phyloP scores from a whole-genome alignment of 2,888 invertebrate species.

The Raillietiella orientalis region DNA sequence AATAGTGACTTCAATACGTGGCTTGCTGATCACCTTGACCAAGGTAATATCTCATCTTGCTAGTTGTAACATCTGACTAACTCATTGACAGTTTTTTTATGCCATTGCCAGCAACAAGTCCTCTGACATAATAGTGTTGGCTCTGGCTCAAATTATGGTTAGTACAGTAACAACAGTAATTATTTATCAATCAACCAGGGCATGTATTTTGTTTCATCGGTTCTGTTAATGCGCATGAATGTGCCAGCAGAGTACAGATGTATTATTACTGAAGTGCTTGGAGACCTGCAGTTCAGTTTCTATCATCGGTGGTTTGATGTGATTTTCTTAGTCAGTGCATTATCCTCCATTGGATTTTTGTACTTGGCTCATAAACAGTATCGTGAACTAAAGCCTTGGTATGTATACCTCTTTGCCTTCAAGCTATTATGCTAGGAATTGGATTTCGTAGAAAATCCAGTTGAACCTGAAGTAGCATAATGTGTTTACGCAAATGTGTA shows the following conservation, averaged over 20 bases:
- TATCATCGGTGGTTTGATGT: constrained; percentile 99
- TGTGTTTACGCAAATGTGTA: no score
- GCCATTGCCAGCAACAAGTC: constrained; percentile 95
- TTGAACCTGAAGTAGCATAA: no score
- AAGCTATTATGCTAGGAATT: no score
- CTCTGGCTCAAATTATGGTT: constrained; percentile 89
- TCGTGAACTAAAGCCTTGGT: no score
- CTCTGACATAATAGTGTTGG: constrained; percentile 84
- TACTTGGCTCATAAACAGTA: constrained; percentile 81
- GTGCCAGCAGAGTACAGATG: constrained; percentile 90
- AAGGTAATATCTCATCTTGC: constrained; percentile 26
- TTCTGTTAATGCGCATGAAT: constrained; percentile 90
- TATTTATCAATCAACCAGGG: no score
- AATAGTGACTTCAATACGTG: constrained; percentile 85
- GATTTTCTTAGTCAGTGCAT: constrained; percentile 81
- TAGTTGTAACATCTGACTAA: constrained; percentile 4
- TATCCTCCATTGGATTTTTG: constrained; percentile 76
- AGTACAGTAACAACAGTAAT: no score
- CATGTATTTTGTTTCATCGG: constrained; percentile 97
- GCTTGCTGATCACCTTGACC: constrained; percentile 73
- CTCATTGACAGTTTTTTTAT: constrained; percentile 70
- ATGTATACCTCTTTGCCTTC: no score
- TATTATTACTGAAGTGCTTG: constrained; percentile 69
- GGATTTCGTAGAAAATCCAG: no score
- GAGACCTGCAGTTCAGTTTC: constrained; percentile 91